Percentiles rank a stretch among this genome's conserved stretches.
Evolutionary conservation across 92 coral and sea anemone species (phyloP).

Genomic region (Isaurus tuberculatus): DNA sequence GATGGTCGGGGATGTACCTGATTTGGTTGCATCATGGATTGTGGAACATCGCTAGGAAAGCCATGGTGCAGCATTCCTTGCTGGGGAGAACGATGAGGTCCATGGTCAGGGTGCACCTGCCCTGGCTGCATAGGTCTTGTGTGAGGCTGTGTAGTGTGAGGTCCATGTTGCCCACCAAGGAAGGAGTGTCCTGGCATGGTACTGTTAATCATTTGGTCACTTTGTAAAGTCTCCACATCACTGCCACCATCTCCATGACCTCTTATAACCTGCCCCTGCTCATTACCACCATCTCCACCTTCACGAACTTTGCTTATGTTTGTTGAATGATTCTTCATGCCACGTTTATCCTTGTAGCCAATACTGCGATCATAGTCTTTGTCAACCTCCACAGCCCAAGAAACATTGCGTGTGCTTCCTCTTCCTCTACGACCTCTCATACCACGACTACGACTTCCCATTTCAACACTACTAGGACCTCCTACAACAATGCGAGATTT

Average conservation of each 20-base stretch:
- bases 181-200: constrained; percentile 44
- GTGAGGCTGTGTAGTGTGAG: constrained; percentile 24
- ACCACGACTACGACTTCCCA: constrained; percentile 76
- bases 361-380: constrained; percentile 92
- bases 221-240: constrained; percentile 56
- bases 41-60: constrained; percentile 14
- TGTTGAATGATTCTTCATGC: constrained; percentile 51
- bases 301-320: constrained; percentile 79
- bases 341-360: constrained; percentile 72
- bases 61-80: constrained; percentile 35
- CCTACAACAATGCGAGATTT: constrained; percentile 93
- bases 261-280: constrained; percentile 65
- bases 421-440: constrained; percentile 71
- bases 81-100: constrained; percentile 14
- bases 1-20: constrained; percentile 12
- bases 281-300: constrained; percentile 80
- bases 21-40: constrained; percentile 26
- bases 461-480: constrained; percentile 92
- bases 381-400: constrained; percentile 97
- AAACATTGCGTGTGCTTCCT: constrained; percentile 80
- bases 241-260: constrained; percentile 81
- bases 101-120: constrained; percentile 5
- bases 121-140: constrained; percentile 21
- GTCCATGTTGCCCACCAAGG: constrained; percentile 19
- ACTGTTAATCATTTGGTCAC: constrained; percentile 55